These are phyloP conservation scores for Spheniscus mendiculus DNA, from an alignment of 2,113 vertebrate genomes.

Conservation along the genomic window DNA sequence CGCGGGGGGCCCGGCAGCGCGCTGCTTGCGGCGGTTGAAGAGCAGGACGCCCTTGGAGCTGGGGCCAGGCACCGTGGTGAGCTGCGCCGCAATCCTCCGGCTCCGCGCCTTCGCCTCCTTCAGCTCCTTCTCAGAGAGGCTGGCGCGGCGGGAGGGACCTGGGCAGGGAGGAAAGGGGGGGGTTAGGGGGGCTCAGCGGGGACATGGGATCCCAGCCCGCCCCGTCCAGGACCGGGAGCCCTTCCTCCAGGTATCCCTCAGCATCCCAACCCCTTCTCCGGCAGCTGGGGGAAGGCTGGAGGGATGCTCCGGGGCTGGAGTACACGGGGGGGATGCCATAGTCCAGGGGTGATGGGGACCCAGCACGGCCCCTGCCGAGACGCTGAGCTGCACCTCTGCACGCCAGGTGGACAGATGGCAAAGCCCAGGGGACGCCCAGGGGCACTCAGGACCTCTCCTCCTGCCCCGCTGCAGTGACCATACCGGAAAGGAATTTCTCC, in stretches of 20 bases:
- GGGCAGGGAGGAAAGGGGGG: not conserved
- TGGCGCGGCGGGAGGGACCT: slow-evolving; percentile 86
- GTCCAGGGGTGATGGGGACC: not conserved
- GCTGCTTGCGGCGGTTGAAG: slow-evolving; percentile 89
- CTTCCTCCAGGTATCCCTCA: not conserved
- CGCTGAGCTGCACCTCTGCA: not conserved
- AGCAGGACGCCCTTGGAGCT: slow-evolving; percentile 92
- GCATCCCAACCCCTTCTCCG: not conserved
- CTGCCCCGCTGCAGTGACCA: not conserved
- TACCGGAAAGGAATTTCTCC: slow-evolving; percentile 64
- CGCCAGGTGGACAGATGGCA: accelerated
- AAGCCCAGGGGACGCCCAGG: not conserved
- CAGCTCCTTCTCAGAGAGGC: slow-evolving; percentile 90
- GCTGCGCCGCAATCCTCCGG: slow-evolving; percentile 90
- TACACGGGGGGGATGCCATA: accelerated
- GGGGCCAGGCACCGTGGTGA: slow-evolving; percentile 85
- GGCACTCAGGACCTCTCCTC: not conserved
- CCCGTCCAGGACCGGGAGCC: accelerated
- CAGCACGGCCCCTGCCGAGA: accelerated
- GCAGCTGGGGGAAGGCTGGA: not conserved
- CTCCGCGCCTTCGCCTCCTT: slow-evolving; percentile 89
- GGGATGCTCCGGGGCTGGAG: accelerated
- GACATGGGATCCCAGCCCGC: not conserved
- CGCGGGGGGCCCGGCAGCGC: slow-evolving; percentile 87
- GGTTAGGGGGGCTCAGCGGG: not conserved